A percentile compares a stretch with the other conserved stretches of the same genome.
phyloP scores from a whole-genome alignment of 1,140 invertebrate genomes.

The Cydia amplana region DNA sequence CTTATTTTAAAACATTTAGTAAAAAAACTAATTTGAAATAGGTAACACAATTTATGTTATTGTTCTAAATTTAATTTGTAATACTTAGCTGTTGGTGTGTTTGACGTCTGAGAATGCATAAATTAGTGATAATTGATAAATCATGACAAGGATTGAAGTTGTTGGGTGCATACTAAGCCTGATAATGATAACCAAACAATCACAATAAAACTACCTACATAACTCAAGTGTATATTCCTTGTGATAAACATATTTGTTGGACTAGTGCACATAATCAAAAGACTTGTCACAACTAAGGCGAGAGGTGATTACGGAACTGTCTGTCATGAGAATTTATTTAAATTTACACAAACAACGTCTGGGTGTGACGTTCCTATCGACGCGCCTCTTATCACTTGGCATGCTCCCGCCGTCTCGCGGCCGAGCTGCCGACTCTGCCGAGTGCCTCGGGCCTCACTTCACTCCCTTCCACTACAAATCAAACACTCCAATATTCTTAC shows the following conservation, averaged over 20 bases:
- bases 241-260: constrained; percentile 30
- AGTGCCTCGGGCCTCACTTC: constrained; percentile 60
- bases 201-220: constrained; percentile 10
- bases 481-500: constrained; percentile 27
- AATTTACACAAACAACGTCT: constrained; percentile 79
- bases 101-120: neutral
- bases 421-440: constrained; percentile 42
- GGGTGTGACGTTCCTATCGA: constrained; percentile 78
- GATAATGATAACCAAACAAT: constrained; percentile 7
- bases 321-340: constrained; percentile 79
- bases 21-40: too few species aligned
- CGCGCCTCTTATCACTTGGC: constrained; percentile 78
- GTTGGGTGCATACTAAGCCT: neutral
- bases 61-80: too few species aligned
- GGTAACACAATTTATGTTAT: too few species aligned
- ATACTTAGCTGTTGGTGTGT: neutral
- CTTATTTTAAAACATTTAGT: too few species aligned
- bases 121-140: too few species aligned
- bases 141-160: neutral
- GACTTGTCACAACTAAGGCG: constrained; percentile 68
- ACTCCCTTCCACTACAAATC: constrained; percentile 18
- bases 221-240: neutral
- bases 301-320: constrained; percentile 78
- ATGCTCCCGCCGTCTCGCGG: constrained; percentile 75
- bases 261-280: constrained; percentile 39